Percentiles rank a stretch among this genome's conserved stretches.
Evolutionary conservation across 2,888 invertebrate species (phyloP).

Genomic region (Thyatira batis): DNA sequence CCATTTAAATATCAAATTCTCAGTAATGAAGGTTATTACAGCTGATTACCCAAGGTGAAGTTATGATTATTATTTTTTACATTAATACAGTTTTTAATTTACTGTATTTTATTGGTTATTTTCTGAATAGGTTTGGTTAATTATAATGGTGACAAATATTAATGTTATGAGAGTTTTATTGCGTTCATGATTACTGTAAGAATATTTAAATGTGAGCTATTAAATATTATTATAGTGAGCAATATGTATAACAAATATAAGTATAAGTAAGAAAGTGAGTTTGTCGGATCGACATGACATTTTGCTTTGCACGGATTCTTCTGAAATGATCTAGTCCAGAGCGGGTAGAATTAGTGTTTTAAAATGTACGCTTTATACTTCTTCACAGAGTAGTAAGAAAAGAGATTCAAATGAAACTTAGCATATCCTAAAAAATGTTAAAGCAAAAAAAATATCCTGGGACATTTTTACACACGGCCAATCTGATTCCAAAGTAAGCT

Average conservation of each 20-base stretch:
- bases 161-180: neutral
- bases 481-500: too few species aligned
- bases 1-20: constrained; percentile 25
- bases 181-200: neutral
- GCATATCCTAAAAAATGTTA: too few species aligned
- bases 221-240: neutral
- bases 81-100: neutral
- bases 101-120: neutral
- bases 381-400: too few species aligned
- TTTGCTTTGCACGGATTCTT: too few species aligned
- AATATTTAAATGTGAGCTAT: neutral
- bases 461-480: too few species aligned
- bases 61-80: neutral
- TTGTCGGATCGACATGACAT: too few species aligned
- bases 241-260: neutral
- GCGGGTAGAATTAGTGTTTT: too few species aligned
- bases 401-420: too few species aligned
- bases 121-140: neutral
- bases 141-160: constrained; percentile 1
- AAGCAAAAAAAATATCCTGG: too few species aligned
- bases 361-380: too few species aligned
- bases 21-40: constrained; percentile 7
- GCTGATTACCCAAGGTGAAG: constrained; percentile 4
- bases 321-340: too few species aligned
- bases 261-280: neutral